These are phyloP conservation scores for Benitochromis conjunctus DNA, from an alignment of 2,113 vertebrate species.

Conservation along the genomic window DNA sequence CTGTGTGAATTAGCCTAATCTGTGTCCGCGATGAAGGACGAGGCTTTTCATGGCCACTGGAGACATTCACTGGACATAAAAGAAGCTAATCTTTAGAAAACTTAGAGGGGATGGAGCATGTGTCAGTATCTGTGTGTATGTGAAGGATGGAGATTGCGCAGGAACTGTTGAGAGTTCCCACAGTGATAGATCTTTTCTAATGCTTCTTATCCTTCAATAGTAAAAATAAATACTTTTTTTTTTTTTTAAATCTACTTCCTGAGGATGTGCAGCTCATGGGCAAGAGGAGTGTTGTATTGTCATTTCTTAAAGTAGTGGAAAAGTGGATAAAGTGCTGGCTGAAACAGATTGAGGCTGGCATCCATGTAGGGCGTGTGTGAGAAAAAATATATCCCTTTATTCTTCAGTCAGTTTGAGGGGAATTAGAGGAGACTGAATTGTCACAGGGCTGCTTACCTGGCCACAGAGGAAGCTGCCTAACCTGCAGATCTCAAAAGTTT, in stretches of 20 bases:
- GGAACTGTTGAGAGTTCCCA: slow-evolving; percentile 34
- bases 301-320: neutral
- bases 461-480: neutral
- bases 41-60: slow-evolving; percentile 60
- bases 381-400: neutral
- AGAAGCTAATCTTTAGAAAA: slow-evolving; percentile 64
- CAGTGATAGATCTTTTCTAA: slow-evolving; percentile 33
- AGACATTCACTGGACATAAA: slow-evolving; percentile 60
- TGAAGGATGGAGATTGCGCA: neutral
- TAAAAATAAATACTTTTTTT: neutral
- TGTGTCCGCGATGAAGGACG: slow-evolving; percentile 68
- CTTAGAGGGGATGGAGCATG: slow-evolving; percentile 5
- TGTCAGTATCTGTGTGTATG: neutral
- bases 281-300: neutral
- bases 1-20: slow-evolving; percentile 71
- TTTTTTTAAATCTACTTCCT: neutral
- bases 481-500: slow-evolving; percentile 18
- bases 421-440: slow-evolving; percentile 3
- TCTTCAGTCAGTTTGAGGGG: slow-evolving; percentile 32
- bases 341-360: neutral
- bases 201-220: slow-evolving; percentile 26
- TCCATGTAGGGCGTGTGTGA: neutral
- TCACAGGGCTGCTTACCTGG: slow-evolving; percentile 5
- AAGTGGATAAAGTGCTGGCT: slow-evolving; percentile 8
- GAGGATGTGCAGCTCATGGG: slow-evolving; percentile 4